phyloP scores from a whole-genome alignment of 2,113 vertebrate species.

The Daphoenositta chrysoptera region DNA sequence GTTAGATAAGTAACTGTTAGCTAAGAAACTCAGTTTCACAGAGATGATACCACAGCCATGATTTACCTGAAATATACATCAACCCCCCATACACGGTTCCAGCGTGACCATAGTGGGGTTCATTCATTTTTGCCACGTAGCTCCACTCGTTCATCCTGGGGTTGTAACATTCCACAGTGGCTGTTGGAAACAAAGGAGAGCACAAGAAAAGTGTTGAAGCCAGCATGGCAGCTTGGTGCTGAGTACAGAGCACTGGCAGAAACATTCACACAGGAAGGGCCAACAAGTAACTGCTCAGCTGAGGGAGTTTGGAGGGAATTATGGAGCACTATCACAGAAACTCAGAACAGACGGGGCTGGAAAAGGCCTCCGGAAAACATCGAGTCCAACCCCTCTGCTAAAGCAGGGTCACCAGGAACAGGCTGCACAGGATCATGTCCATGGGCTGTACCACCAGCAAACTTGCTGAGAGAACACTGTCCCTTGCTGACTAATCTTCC shows the following conservation, averaged over 20 bases:
- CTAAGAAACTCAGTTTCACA: neutral
- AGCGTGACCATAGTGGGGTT: conserved; percentile 96
- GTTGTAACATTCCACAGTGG: conserved; percentile 98
- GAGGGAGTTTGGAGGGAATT: neutral
- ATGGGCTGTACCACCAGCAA: neutral
- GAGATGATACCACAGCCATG: neutral
- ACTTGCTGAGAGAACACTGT: neutral
- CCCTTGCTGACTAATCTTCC: neutral
- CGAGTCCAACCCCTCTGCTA: neutral
- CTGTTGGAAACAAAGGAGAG: conserved; percentile 63
- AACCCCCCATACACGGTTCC: conserved; percentile 95
- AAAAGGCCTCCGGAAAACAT: neutral
- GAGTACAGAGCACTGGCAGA: neutral
- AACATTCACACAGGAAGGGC: neutral
- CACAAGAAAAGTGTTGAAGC: neutral
- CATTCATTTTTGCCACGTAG: conserved; percentile 98
- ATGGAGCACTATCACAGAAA: neutral
- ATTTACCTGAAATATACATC: conserved; percentile 96
- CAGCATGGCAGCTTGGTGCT: neutral
- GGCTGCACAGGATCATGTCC: neutral
- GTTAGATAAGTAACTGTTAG: neutral
- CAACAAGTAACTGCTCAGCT: neutral
- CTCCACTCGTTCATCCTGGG: conserved; percentile 97
- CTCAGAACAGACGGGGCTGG: neutral
- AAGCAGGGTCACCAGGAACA: neutral